phyloP scores from a whole-genome alignment of 2,888 invertebrate species.

The Andrena fulva region DNA sequence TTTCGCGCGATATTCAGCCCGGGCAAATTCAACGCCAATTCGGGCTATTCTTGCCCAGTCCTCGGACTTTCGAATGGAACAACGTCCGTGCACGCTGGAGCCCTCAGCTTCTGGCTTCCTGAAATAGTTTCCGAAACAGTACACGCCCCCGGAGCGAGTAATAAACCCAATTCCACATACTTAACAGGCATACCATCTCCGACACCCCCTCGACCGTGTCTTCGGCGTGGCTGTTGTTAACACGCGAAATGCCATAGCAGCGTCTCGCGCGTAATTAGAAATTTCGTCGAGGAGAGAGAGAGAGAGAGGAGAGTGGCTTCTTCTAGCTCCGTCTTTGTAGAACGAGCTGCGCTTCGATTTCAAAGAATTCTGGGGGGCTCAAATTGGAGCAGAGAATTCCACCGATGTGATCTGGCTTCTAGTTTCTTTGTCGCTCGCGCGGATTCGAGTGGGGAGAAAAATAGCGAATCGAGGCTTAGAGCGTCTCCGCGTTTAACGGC shows the following conservation, averaged over 20 bases:
- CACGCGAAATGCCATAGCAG: constrained; percentile 43
- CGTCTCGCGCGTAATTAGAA: constrained; percentile 46
- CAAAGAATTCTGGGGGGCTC: background rate
- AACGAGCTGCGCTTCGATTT: constrained; percentile 1
- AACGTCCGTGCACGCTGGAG: constrained; percentile 35
- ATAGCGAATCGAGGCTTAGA: background rate
- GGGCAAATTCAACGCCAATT: constrained; percentile 58
- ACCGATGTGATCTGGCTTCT: background rate
- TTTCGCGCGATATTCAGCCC: constrained; percentile 62
- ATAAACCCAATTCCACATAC: constrained; percentile 75
- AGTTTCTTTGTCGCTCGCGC: background rate
- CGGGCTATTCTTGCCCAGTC: constrained; percentile 39
- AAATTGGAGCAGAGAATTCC: background rate
- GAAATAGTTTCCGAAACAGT: constrained; percentile 73
- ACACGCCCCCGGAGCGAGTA: constrained; percentile 61
- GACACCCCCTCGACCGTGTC: constrained; percentile 51
- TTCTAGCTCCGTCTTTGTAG: background rate
- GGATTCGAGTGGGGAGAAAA: background rate
- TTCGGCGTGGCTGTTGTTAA: constrained; percentile 56
- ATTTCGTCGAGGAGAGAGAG: constrained; percentile 22
- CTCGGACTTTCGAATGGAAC: constrained; percentile 61
- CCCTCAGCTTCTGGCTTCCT: constrained; percentile 63
- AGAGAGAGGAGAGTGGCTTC: background rate
- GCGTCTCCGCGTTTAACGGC: background rate
- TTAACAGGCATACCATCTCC: constrained; percentile 68